These are phyloP conservation scores for Thaumetopoea pityocampa DNA, from an alignment of 1,140 invertebrate species.

Conservation along the genomic window DNA sequence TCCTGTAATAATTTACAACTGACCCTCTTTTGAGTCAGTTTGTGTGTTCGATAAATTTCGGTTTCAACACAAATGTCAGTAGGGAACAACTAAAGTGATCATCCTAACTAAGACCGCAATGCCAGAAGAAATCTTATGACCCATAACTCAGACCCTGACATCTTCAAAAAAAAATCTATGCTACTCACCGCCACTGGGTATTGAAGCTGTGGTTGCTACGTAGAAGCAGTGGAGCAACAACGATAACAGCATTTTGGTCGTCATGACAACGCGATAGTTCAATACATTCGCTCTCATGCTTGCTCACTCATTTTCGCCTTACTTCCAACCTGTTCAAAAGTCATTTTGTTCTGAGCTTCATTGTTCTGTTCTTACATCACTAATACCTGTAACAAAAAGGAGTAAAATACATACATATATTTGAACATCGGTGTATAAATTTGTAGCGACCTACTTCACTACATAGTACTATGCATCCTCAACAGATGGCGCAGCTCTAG, in stretches of 20 bases:
- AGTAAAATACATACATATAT: too few relatives aligned
- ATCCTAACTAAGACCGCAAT: not conserved
- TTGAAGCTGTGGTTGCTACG: constrained; percentile 51
- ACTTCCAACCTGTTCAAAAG: constrained; percentile 5
- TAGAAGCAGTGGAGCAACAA: constrained; percentile 60
- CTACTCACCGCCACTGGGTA: constrained; percentile 50
- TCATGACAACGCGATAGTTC: constrained; percentile 29
- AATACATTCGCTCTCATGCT: constrained; percentile 23
- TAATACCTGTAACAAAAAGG: constrained; percentile 10
- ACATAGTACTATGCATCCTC: too few relatives aligned
- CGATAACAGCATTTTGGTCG: constrained; percentile 56
- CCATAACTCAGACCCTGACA: not conserved
- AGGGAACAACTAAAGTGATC: too few relatives aligned
- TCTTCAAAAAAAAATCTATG: not conserved
- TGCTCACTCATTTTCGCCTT: constrained; percentile 17
- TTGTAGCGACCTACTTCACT: too few relatives aligned
- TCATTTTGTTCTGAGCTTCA: constrained; percentile 8
- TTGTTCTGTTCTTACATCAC: constrained; percentile 14
- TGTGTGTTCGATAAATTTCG: too few relatives aligned
- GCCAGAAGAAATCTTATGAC: too few relatives aligned
- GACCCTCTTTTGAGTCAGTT: too few relatives aligned
- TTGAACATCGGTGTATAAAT: too few relatives aligned
- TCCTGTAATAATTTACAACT: too few relatives aligned
- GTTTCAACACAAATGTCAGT: too few relatives aligned
- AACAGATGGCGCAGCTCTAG: too few relatives aligned